Evolutionary conservation across 2,113 vertebrate genomes (phyloP), one percentile per base, ranked within the genome.

Genomic region (Copsychus sechellarum): DNA sequence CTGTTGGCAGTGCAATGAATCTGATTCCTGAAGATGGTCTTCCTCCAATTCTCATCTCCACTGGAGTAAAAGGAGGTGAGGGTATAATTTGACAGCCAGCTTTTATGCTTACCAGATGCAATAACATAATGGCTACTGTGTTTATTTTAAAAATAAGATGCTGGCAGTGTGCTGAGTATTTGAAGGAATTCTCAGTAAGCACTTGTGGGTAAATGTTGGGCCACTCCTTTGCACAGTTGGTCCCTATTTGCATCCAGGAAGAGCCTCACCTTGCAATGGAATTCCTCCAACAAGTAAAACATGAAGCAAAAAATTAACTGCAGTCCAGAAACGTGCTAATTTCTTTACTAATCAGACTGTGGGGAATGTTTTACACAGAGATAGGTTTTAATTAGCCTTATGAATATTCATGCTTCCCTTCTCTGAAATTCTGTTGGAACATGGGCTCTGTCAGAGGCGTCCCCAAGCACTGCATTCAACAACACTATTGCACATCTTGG

Each of bases 21-120:
- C 98, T 99, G 81, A 99, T 99, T 97, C 99, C 99, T 85, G 99
- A 99, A 98, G 99, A 99, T 95, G 99, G 99, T 36, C 99, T 99
- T 97, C 99, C 99, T 98, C 99, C 99, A 96, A 99, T 99, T 96
- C 99, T 99, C 96, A 99, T 99, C 97, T 99, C 99, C 97, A 99
- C 99, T 29, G 99, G 99, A 92, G 98, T 99, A 94, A 99, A 99
- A 99, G 99, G 99, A 99, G 99, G 99, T 99, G 95, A 96, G 96
- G 88, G 33, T 47, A n/a, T 50, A 16, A 88, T 47, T 56, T 85
- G 73, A 51, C 81, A 91, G 48, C 36, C 79, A 42, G 45, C 70
- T 88, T 71, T 90, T 80, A 36, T 69, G 50, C 58, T 93, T 83
- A 80, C 42, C n/a, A 31, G 29, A 71, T 87, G 56, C 57, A 86